Percentiles rank a stretch among this genome's conserved stretches.
Conservation (phyloP, 2,113 vertebrate species). For the Cisticola juncidis region DNA sequence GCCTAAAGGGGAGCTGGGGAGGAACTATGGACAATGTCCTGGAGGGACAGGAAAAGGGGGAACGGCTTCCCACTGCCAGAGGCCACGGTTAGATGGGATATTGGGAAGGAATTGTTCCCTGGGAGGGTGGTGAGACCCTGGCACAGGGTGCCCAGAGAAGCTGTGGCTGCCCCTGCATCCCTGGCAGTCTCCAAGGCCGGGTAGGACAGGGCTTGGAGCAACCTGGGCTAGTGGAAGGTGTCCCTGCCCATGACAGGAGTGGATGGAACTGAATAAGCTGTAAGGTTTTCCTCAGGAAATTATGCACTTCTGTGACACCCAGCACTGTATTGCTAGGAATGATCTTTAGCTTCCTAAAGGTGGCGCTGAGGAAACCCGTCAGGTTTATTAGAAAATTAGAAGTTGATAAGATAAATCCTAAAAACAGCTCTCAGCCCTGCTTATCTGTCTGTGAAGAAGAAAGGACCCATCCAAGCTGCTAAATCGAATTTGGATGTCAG, state of each 20-base stretch:
- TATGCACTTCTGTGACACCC: background rate
- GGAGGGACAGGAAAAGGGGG: background rate
- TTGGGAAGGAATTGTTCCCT: background rate
- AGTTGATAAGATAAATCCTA: background rate
- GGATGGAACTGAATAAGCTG: background rate
- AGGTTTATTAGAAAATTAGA: background rate
- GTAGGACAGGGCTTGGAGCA: rapidly evolving
- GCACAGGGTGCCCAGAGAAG: background rate
- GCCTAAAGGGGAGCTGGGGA: background rate
- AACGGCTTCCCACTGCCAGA: background rate
- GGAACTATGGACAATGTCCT: background rate
- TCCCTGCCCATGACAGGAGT: background rate
- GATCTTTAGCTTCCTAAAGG: background rate
- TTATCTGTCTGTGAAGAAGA: background rate
- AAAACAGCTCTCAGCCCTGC: background rate
- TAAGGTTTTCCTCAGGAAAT: background rate
- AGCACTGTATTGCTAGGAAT: background rate
- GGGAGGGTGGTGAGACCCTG: rapidly evolving
- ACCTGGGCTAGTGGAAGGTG: rapidly evolving
- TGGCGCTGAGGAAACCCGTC: background rate
- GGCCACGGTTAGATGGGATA: rapidly evolving
- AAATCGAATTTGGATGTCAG: background rate
- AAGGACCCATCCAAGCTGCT: background rate
- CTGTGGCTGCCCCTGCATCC: background rate
- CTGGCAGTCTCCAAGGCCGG: background rate